Percentiles rank a stretch among this genome's conserved stretches.
phyloP scores from a whole-genome alignment of 53 echinoderm and acorn worm genomes.

The Glandiceps talaboti region DNA sequence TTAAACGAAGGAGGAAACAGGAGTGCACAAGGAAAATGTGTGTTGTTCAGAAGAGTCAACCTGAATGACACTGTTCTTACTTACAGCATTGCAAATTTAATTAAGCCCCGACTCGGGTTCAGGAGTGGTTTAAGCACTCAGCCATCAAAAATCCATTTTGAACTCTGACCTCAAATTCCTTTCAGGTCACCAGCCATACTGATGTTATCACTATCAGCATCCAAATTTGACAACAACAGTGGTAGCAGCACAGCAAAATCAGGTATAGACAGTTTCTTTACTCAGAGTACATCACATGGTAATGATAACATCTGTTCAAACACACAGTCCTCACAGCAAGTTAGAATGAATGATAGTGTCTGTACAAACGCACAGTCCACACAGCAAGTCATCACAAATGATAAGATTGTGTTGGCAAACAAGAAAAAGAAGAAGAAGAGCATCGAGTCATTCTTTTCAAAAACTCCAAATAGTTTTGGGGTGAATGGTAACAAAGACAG shows the following conservation, averaged over 20 bases:
- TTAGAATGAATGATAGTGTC: background rate
- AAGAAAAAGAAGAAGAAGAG: conserved; percentile 2
- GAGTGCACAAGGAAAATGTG: no score
- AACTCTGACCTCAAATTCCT: no score
- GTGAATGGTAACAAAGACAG: background rate
- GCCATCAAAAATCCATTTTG: no score
- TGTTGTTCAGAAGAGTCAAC: no score
- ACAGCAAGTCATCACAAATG: conserved; percentile 5
- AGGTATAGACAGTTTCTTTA: conserved; percentile 62
- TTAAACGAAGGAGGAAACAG: no score
- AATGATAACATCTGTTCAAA: background rate
- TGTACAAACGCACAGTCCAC: background rate
- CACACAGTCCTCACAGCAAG: background rate
- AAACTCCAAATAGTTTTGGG: background rate
- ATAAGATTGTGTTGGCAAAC: background rate
- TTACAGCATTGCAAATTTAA: no score
- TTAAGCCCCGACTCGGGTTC: no score
- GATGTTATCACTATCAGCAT: conserved; percentile 56
- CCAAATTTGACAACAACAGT: conserved; percentile 52
- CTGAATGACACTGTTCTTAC: no score
- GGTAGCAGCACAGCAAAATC: conserved; percentile 27
- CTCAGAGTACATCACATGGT: background rate
- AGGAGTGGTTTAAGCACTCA: no score
- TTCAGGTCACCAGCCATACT: conserved; percentile 74
- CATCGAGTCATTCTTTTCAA: background rate